These are phyloP conservation scores for Sinopyrophorus schimmeli DNA, from an alignment of 2,888 invertebrate genomes.

Conservation along the genomic window DNA sequence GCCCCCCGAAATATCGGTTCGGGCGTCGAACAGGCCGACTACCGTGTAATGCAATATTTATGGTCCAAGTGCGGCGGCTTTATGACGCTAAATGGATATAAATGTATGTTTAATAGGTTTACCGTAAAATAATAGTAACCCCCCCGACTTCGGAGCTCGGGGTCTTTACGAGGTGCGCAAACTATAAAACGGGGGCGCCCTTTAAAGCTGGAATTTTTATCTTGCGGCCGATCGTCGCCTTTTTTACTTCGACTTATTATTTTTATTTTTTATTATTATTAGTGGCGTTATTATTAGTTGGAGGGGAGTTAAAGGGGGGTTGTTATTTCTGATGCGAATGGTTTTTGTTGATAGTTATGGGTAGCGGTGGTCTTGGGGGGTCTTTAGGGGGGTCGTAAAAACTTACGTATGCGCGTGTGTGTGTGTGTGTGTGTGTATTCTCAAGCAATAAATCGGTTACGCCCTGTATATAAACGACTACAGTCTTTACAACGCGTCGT, in stretches of 20 bases:
- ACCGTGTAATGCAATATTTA: constrained; percentile 46
- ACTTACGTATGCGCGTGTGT: constrained; percentile 4
- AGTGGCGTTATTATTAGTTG: too few relatives aligned
- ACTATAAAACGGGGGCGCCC: constrained; percentile 14
- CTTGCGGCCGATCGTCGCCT: too few relatives aligned
- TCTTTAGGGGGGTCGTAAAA: background rate
- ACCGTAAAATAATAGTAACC: constrained; percentile 46
- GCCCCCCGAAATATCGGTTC: constrained; percentile 18
- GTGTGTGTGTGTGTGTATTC: too few relatives aligned
- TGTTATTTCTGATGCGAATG: too few relatives aligned
- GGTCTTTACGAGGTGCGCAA: constrained; percentile 38
- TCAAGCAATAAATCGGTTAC: constrained; percentile 44
- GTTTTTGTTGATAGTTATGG: too few relatives aligned
- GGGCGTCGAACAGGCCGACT: constrained; percentile 35
- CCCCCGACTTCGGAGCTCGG: constrained; percentile 37
- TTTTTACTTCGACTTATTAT: too few relatives aligned
- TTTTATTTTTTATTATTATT: too few relatives aligned
- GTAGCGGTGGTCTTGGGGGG: too few relatives aligned
- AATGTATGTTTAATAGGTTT: constrained; percentile 49
- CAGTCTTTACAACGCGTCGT: too few relatives aligned
- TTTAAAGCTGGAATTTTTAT: constrained; percentile 29
- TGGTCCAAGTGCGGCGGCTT: constrained; percentile 43
- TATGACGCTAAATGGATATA: constrained; percentile 48
- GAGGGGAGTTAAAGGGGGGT: too few relatives aligned
- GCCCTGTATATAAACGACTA: too few relatives aligned